These are phyloP conservation scores for Urosaurus nigricauda DNA, from an alignment of 2,797 vertebrate genomes.

Conservation along the genomic window DNA sequence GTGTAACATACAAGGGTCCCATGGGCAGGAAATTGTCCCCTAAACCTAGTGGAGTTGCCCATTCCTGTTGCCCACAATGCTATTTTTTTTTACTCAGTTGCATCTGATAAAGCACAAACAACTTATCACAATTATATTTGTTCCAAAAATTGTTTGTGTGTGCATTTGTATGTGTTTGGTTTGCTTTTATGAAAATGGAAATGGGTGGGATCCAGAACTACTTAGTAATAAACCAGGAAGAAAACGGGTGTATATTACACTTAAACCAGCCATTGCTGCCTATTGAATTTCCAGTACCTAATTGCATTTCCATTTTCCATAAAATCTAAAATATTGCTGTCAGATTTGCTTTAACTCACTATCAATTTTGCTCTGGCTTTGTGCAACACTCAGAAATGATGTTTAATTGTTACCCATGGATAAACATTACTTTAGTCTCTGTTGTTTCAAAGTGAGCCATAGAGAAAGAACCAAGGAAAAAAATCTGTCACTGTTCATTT, in stretches of 20 bases:
- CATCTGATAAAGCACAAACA: slow-evolving; percentile 37
- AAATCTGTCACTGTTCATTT: slow-evolving; percentile 88
- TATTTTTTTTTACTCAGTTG: slow-evolving; percentile 38
- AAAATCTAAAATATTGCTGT: slow-evolving; percentile 73
- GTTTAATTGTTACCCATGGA: slow-evolving; percentile 71
- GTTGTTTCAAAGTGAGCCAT: slow-evolving; percentile 82
- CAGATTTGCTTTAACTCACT: slow-evolving; percentile 69
- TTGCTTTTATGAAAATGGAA: background rate
- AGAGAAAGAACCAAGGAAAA: slow-evolving; percentile 80
- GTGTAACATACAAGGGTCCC: too few species aligned
- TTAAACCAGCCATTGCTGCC: slow-evolving; percentile 52
- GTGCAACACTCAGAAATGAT: slow-evolving; percentile 65
- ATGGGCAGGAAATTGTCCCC: too few species aligned
- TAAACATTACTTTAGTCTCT: slow-evolving; percentile 71
- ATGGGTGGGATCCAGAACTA: slow-evolving; percentile 48
- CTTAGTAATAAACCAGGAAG: slow-evolving; percentile 47
- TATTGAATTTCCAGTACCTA: slow-evolving; percentile 64
- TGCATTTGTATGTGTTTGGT: background rate
- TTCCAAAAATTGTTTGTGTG: slow-evolving; percentile 32
- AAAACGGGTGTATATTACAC: slow-evolving; percentile 46
- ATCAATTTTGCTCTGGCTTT: slow-evolving; percentile 66
- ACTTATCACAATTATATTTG: slow-evolving; percentile 45
- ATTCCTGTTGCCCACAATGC: slow-evolving; percentile 40
- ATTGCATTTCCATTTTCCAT: slow-evolving; percentile 69
- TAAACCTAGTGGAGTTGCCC: too few species aligned